phyloP scores from a whole-genome alignment of 2,797 vertebrate genomes.

The Lepidocolaptes lacrymiger region DNA sequence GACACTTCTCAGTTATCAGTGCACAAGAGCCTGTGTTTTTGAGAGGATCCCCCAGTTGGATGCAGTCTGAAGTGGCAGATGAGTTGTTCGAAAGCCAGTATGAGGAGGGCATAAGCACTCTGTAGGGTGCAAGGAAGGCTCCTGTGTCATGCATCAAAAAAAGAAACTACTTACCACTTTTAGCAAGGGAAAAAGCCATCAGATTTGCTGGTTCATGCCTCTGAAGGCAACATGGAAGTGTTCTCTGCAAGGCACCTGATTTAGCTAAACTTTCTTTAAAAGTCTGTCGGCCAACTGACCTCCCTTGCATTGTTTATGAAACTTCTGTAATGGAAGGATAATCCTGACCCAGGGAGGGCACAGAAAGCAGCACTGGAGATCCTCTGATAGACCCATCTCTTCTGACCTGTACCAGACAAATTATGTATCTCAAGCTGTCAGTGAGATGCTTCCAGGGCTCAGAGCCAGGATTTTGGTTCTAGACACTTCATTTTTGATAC shows the following conservation, averaged over 20 bases:
- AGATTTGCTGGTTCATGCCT: neutral
- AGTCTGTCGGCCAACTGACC: neutral
- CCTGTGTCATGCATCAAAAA: neutral
- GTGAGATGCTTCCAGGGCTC: neutral
- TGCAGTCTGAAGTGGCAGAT: conserved; percentile 26
- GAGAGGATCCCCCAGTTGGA: neutral
- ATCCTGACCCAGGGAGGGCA: neutral
- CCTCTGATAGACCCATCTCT: neutral
- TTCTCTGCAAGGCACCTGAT: neutral
- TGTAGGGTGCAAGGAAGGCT: neutral
- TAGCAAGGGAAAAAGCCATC: neutral
- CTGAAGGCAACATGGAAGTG: rapidly evolving
- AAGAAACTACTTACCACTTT: neutral
- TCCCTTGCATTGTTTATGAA: neutral
- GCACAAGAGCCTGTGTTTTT: neutral
- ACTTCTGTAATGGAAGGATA: neutral
- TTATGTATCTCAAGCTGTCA: neutral
- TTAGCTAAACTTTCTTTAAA: neutral
- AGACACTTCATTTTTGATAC: neutral
- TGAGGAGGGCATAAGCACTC: neutral
- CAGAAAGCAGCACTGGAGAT: neutral
- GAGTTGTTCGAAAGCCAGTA: conserved; percentile 1
- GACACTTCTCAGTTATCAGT: conserved; percentile 40
- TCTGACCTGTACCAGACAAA: neutral
- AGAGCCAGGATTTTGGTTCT: neutral